Evolutionary conservation across 2,888 invertebrate genomes (phyloP).

Genomic region (Criorhina ranunculi): DNA sequence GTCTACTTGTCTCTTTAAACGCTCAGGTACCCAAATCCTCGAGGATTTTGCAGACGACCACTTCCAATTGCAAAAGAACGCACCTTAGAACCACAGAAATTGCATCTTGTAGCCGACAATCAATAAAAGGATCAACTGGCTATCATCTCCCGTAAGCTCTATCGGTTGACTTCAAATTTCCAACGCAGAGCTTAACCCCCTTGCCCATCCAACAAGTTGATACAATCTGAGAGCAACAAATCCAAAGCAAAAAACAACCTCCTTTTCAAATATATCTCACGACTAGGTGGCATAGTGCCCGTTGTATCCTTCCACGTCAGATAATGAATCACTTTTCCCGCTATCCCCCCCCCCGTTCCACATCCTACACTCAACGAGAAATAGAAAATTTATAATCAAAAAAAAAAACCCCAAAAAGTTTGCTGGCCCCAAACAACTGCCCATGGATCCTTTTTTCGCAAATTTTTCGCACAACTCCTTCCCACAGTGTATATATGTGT

Average conservation of each 20-base stretch:
- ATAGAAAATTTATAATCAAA: slow-evolving; percentile 23
- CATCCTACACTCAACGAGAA: slow-evolving; percentile 5
- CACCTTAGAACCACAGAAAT: no score
- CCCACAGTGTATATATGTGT: slow-evolving; percentile 7
- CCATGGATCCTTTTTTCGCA: slow-evolving; percentile 59
- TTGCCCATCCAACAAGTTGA: slow-evolving; percentile 51
- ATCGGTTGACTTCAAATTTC: neutral
- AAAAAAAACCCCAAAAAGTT: slow-evolving; percentile 49
- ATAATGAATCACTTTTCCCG: slow-evolving; percentile 55
- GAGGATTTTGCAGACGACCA: no score
- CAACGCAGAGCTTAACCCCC: neutral
- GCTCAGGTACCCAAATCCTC: no score
- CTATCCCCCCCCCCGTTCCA: neutral
- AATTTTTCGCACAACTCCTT: slow-evolving; percentile 43
- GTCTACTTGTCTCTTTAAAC: no score
- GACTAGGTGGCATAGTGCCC: slow-evolving; percentile 54
- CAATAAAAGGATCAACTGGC: neutral
- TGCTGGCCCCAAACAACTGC: slow-evolving; percentile 52
- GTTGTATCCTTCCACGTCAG: slow-evolving; percentile 23
- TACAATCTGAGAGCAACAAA: slow-evolving; percentile 10
- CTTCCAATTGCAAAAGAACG: no score
- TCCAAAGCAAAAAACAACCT: neutral
- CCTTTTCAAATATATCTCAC: slow-evolving; percentile 38
- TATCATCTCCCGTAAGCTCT: neutral
- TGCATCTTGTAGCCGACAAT: no score